These are phyloP conservation scores for Drosophila lacteicornis DNA, from an alignment of 1,140 invertebrate genomes.

Conservation along the genomic window DNA sequence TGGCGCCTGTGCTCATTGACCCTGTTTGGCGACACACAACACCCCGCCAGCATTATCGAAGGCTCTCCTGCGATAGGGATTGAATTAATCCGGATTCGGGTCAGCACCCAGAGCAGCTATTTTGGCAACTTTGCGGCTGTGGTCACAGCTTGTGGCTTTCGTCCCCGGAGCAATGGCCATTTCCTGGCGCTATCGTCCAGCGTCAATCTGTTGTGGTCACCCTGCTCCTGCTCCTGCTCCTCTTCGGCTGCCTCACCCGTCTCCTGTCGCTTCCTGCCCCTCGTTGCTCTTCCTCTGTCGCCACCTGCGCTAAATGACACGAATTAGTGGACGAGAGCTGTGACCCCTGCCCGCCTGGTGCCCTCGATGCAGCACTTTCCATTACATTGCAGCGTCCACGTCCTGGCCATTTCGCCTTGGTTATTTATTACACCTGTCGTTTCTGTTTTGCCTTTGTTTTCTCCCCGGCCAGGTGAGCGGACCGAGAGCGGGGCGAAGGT, in stretches of 20 bases:
- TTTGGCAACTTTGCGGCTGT: constrained; percentile 61
- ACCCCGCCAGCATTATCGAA: constrained; percentile 42
- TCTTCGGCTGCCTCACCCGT: constrained; percentile 34
- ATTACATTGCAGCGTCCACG: constrained; percentile 58
- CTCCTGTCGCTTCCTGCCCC: constrained; percentile 42
- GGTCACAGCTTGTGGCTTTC: constrained; percentile 33
- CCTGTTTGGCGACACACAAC: constrained; percentile 22
- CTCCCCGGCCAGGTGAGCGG: constrained; percentile 14
- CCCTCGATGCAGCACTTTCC: constrained; percentile 35
- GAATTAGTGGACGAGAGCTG: constrained; percentile 67
- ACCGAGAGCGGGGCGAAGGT: not conserved
- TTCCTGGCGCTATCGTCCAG: constrained; percentile 68
- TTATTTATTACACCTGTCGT: constrained; percentile 83
- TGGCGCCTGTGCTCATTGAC: not conserved
- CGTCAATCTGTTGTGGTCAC: constrained; percentile 69
- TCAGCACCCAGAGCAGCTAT: constrained; percentile 59
- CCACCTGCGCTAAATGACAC: constrained; percentile 80
- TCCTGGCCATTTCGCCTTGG: constrained; percentile 58
- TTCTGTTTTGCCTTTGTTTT: constrained; percentile 61
- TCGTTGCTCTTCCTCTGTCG: constrained; percentile 58
- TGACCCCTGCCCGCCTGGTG: constrained; percentile 10
- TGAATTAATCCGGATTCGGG: constrained; percentile 64
- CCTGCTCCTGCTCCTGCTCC: constrained; percentile 21
- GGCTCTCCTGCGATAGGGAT: constrained; percentile 35
- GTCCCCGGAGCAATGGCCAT: constrained; percentile 53